Percentiles rank a stretch among this genome's conserved stretches.
These are phyloP conservation scores for Anagrus nilaparvatae DNA, from an alignment of 1,140 invertebrate genomes.

Conservation along the genomic window DNA sequence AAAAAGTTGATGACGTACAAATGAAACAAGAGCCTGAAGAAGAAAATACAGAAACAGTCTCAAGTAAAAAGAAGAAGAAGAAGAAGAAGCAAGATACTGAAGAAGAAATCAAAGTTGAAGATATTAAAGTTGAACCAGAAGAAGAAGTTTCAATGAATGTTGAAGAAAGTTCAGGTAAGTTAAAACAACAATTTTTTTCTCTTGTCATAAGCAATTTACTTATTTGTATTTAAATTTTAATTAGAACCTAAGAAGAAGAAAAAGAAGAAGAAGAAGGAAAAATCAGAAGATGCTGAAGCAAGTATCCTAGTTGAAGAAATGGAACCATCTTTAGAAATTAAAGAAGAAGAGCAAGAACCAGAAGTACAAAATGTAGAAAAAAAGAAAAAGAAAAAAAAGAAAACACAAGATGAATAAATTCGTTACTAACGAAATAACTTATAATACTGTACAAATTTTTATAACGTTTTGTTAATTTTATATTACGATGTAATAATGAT, in stretches of 20 bases:
- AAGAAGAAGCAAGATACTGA: slow-evolving; percentile 16
- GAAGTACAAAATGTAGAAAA: slow-evolving; percentile 20
- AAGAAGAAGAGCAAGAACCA: slow-evolving; percentile 15
- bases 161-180: slow-evolving; percentile 12
- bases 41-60: slow-evolving; percentile 21
- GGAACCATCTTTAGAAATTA: slow-evolving; percentile 14
- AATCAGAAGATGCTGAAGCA: slow-evolving; percentile 22
- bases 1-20: slow-evolving; percentile 11
- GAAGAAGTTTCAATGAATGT: slow-evolving; percentile 10
- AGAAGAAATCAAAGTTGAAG: slow-evolving; percentile 1
- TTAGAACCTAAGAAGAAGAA: slow-evolving; percentile 35
- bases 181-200: neutral
- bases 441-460: no score
- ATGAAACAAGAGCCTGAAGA: slow-evolving; percentile 13
- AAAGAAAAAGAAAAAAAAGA: slow-evolving; percentile 39
- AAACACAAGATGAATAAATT: slow-evolving; percentile 24
- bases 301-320: slow-evolving; percentile 14
- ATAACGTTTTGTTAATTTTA: no score
- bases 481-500: no score
- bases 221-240: slow-evolving; percentile 13
- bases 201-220: neutral
- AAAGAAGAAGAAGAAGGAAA: slow-evolving; percentile 33
- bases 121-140: neutral
- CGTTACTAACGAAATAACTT: neutral
- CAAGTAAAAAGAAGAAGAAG: slow-evolving; percentile 23